These are phyloP conservation scores for Atethmia centrago DNA, from an alignment of 2,888 invertebrate species.

Conservation along the genomic window DNA sequence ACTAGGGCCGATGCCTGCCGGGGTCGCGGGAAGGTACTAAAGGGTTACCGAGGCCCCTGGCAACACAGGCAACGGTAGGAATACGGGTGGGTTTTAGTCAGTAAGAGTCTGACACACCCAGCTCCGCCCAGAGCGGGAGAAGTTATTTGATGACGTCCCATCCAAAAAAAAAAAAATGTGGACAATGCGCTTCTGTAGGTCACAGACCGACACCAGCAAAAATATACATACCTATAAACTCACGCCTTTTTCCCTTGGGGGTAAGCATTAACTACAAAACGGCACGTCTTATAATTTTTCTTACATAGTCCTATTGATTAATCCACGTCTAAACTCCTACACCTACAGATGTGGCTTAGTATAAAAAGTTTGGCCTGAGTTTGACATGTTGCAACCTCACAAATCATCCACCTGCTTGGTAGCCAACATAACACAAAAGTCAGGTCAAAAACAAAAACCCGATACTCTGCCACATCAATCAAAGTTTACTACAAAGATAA, in stretches of 20 bases:
- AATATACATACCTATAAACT: no score
- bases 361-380: no score
- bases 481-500: slow-evolving; percentile 32
- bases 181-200: background rate
- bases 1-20: no score
- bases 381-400: background rate
- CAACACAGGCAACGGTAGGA: no score
- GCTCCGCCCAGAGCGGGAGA: no score
- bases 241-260: background rate
- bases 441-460: slow-evolving; percentile 10
- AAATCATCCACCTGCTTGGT: background rate
- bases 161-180: no score
- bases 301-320: background rate
- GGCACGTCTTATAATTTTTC: background rate
- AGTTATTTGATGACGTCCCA: no score
- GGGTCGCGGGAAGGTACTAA: no score
- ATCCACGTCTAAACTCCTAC: background rate
- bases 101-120: no score
- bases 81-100: no score
- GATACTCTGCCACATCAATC: slow-evolving; percentile 11
- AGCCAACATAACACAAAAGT: slow-evolving; percentile 12
- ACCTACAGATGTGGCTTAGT: background rate
- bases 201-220: background rate
- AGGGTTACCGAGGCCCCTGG: no score
- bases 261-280: background rate